Percentiles rank a stretch among this genome's conserved stretches.
Evolutionary conservation across 1,140 invertebrate species (phyloP).

Genomic region (Drosophila neocordata): DNA sequence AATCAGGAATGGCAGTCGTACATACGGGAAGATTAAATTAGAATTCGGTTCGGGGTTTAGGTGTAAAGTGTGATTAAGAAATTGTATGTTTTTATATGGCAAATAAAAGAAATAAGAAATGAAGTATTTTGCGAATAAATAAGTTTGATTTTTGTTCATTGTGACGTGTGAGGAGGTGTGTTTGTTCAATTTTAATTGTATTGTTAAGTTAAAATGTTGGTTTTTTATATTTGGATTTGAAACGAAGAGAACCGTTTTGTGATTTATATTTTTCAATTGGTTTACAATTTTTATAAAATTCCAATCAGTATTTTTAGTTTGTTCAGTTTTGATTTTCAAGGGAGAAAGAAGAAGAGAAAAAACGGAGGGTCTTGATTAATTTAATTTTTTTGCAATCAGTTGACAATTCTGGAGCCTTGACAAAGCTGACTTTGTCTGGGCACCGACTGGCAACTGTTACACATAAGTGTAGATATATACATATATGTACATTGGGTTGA

Average conservation of each 20-base stretch:
- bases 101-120: neutral
- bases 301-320: slow-evolving; percentile 34
- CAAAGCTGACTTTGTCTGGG: neutral
- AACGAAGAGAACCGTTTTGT: slow-evolving; percentile 63
- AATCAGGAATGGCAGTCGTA: neutral
- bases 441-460: slow-evolving; percentile 18
- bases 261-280: slow-evolving; percentile 47
- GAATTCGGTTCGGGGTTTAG: neutral
- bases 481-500: slow-evolving; percentile 30
- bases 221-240: slow-evolving; percentile 51
- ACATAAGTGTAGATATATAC: slow-evolving; percentile 39
- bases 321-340: slow-evolving; percentile 76
- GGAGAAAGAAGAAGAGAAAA: slow-evolving; percentile 83
- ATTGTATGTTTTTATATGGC: neutral
- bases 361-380: slow-evolving; percentile 66
- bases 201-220: neutral
- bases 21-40: neutral
- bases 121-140: neutral
- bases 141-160: too few relatives aligned
- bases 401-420: slow-evolving; percentile 36
- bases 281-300: slow-evolving; percentile 20
- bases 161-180: neutral
- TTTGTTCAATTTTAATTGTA: neutral
- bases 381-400: slow-evolving; percentile 44
- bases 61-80: neutral